Base-by-base conservation (phyloP, 1,140 invertebrate species). In the Hycleus cichorii region DNA sequence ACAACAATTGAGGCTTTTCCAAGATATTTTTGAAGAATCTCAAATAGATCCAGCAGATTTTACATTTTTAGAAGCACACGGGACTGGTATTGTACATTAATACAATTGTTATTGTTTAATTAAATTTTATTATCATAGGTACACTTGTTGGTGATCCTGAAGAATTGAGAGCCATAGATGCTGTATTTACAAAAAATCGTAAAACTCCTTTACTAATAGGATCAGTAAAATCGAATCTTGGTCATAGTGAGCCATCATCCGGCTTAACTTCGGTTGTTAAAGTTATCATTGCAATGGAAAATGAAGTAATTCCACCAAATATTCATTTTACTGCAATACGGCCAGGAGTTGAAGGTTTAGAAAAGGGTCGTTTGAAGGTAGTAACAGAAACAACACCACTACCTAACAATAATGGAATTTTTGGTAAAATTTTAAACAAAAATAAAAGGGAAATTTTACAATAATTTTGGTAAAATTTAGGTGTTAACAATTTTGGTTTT, bases 211-310 rank as follows among this genome's bases (percentile, higher is more conserved):
- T 98, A 0, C 73, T 81, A 26, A 88, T 97, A 62, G 95, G 95
- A 3, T 92, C 93, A 0, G 80, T 95, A 1, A 98, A 98, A 71
- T 93, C 93, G 0, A 97, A 96, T 74, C 80, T 96, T 68, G 95
- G 95, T 0, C 95, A 98, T 72, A 82, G 89, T 0, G 95, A 98
- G 74, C 87, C 92, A 6, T 88, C 89, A 2, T 94, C 92, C 39
- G 93, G 93, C 57, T 74, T 91, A 0, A 91, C 89, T 71, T 88
- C 90, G 1, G 65, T 96, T 39, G 83, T 87, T 3, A 96, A 96
- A 77, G 86, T 91, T 64, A 74, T 77, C 38, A 76, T 93, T 43
- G 83, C 87, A 0, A 89, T 92, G 75, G 77, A 72, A 3, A 83
- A 12, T 1, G 12, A 12, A 12, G 12, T 1, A 12, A 12, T 12